Evolutionary conservation across 92 coral and sea anemone species (phyloP), one percentile per base, ranked within the genome.

Genomic region (Palythoa caribaeorum): DNA sequence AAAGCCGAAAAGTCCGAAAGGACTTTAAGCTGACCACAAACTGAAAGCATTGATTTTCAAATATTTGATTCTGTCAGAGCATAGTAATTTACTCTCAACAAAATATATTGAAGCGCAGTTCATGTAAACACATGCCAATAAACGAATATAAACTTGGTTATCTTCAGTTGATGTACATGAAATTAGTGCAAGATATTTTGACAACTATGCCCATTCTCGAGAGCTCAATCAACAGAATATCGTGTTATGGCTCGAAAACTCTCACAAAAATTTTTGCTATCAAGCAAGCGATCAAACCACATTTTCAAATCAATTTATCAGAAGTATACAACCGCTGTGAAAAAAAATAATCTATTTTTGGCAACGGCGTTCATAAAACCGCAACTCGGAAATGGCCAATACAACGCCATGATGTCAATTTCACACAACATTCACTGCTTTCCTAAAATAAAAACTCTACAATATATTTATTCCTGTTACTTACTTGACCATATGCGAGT

Each of bases 401-500:
- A 84, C 75, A 51, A 57, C 57, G 77, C 68, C 13, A 71, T 71
- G 50, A 36, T 57, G 70, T 71, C 66, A 51, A 71, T 55, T 84
- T 71, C 70, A 69, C 21, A 73, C 78, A 68, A 15, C 36, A 72
- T 21, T 17, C 44, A 39, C 38, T 69, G 5, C 20, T 15, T 68
- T 5, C 19, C 76, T 54, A 71, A 55, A 71, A 78, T 19, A 78
- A 68, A 66, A 51, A 14, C 54, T 62, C 53, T 52, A 44, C 59
- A 44, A 47, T 14, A 36, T 55, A 14, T 28, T 28, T 36, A 35
- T 14, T 12, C 83, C 44, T 9, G 44, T 38, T 57, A 78, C 59
- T 65, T 93, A 95, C 99, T 98, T 97, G 99, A 54, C 99, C 99
- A 83, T 97, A 97, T 0, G 99, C 99, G 55, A 97, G 90, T 19